Evolutionary conservation across 2,888 invertebrate genomes (phyloP), one percentile per base, ranked within the genome.

Genomic region (Apotomis betuletana): DNA sequence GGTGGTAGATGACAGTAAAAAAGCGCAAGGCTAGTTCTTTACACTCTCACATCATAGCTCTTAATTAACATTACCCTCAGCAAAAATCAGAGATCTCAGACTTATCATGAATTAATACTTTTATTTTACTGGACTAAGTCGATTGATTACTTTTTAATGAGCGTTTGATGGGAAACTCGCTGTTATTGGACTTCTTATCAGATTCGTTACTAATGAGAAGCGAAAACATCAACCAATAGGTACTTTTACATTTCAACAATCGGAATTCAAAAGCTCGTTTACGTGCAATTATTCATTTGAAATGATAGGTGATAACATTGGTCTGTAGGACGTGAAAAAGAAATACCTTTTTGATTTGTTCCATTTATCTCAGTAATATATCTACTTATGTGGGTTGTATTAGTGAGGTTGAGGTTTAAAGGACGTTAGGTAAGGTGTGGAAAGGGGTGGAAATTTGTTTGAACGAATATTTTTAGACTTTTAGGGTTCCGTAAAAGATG

Each of bases 111-210:
- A 27, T 27, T 27, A 27, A 27, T 27, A 27, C 27, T 27, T 27
- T 27, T 27, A 27, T 27, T 27, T 27, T 27, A 27, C 27, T 2
- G 27, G 27, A 27, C 41, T 6, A 41, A 6, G 6, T 75, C 78
- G 80, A 83, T 82, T 85, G 84, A 85, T 85, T 81, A 81, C 82
- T 81, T 84, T 84, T 83, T 85, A 86, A 87, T 83, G 85, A 85
- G 82, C 77, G 78, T 83, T 81, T 84, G 83, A 86, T 84, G 82
- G 77, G 76, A 80, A 79, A 78, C 78, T 75, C 78, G 78, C 77
- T 77, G 78, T 79, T 78, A 80, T 79, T 78, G 76, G 69, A 71
- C 68, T 65, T 62, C 72, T 74, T 75, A 77, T 77, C 75, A 75
- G 75, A 75, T 75, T 67, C 55, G 52, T 67, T 69, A 70, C 76